phyloP scores from a whole-genome alignment of 2,888 invertebrate species.

The Acleris literana region DNA sequence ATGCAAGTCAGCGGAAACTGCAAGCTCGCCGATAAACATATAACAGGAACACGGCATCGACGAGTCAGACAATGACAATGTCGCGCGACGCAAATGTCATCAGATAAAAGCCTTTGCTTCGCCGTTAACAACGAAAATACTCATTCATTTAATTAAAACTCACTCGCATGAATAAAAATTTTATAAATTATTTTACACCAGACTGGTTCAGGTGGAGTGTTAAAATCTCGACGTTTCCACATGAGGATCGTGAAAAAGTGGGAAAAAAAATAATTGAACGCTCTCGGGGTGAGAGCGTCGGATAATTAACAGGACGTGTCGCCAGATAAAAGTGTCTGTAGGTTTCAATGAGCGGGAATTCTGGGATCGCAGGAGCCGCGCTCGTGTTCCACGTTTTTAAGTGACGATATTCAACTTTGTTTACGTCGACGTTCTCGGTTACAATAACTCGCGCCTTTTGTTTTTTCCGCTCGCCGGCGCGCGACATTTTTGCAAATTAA shows the following conservation, averaged over 20 bases:
- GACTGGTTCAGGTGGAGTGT: constrained; percentile 79
- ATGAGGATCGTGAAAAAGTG: constrained; percentile 75
- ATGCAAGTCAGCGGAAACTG: constrained; percentile 53
- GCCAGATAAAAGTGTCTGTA: constrained; percentile 76
- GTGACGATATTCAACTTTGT: constrained; percentile 71
- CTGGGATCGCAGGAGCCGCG: constrained; percentile 62
- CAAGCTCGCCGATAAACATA: constrained; percentile 39
- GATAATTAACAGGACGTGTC: constrained; percentile 83
- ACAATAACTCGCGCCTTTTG: constrained; percentile 57
- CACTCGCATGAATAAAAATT: constrained; percentile 62
- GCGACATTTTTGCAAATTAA: constrained; percentile 56
- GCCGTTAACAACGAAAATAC: constrained; percentile 61
- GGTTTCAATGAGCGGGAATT: constrained; percentile 73
- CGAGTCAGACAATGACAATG: constrained; percentile 47
- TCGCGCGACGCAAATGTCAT: constrained; percentile 49
- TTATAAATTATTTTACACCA: constrained; percentile 68
- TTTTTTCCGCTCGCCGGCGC: constrained; percentile 49
- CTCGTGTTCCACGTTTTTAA: constrained; percentile 67
- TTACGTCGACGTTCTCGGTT: constrained; percentile 57
- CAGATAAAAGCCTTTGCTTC: constrained; percentile 52
- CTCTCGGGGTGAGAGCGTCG: constrained; percentile 73
- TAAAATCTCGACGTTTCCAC: constrained; percentile 81
- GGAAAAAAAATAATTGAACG: constrained; percentile 80
- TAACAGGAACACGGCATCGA: constrained; percentile 45
- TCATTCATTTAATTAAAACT: constrained; percentile 78